Base-by-base conservation (phyloP, 2,113 vertebrate species). In the Triplophysa siluroides region DNA sequence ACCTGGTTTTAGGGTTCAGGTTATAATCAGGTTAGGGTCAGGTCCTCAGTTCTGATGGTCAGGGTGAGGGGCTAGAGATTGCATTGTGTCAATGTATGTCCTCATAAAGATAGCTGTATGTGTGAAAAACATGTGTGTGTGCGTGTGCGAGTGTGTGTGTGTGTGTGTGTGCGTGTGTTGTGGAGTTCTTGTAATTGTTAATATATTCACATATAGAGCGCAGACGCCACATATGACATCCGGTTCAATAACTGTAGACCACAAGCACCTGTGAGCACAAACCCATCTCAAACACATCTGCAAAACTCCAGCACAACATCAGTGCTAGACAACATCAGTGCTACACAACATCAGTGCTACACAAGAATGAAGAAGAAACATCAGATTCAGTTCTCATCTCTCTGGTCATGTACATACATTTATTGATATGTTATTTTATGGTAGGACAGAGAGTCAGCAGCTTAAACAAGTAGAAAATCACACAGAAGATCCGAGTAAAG, bases 251-350 rank as follows among this genome's bases (percentile, higher is more conserved):
- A 76, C 73, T 8, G 73, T 47, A 63, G 23, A 76, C 73, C 73
- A 76, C 73, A 63, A 63, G 45, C 73, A 76, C 73, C 58, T 76
- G 73, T 2, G 14, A 45, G 47, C 41, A 69, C 66, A 47, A 18
- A 47, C 1, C 26, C 23, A 58, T 19, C 7, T 56, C 6, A 19
- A 19, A 19, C 52, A 19, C 54, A 56, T 19, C 19, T n/a, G 19
- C n/a, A 58, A n/a, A 21, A 21, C 19, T n/a, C 8, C 19, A 21
- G n/a, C 54, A 50, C 11, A 14, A 13, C 47, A 50, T 50, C 14
- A 50, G 11, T 1, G 47, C 33, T 38, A 14, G 4, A 52, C 50
- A 52, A 52, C 14, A 52, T 50, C 14, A 50, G 11, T 1, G 47
- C 33, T 38, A 14, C 14, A 52, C 50, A 52, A 52, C 14, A 52